Base-by-base conservation (phyloP, 1,140 invertebrate species). In the Physella acuta region DNA sequence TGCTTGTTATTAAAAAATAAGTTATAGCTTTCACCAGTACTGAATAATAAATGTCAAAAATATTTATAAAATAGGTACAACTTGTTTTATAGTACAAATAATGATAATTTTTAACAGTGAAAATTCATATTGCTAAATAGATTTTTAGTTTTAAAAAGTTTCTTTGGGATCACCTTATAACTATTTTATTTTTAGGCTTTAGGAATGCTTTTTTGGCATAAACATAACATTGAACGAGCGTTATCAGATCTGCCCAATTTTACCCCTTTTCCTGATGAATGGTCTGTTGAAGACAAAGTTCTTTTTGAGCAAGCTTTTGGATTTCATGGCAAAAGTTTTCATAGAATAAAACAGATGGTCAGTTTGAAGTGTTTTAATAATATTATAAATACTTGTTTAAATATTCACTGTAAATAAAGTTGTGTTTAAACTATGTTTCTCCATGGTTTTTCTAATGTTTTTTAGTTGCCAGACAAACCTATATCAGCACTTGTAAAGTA, bases 121-220 rank as follows among this genome's bases (percentile, higher is more conserved):
- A 53, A 2, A 0, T n/a, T n/a, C 52, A 20, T 20, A 26, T 53
- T 53, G 24, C 24, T 20, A 5, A 53, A 53, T 53, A 28, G 31
- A 20, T 14, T 49, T n/a, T n/a, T n/a, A n/a, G n/a, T n/a, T n/a
- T n/a, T n/a, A n/a, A n/a, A n/a, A n/a, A n/a, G n/a, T n/a, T n/a
- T n/a, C n/a, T n/a, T n/a, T n/a, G n/a, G n/a, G n/a, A n/a, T n/a
- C n/a, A n/a, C n/a, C n/a, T n/a, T n/a, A n/a, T n/a, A n/a, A n/a
- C n/a, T n/a, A 28, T 14, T n/a, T n/a, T 55, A 24, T 55, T 24
- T 28, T 24, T 55, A 87, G 86, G 95, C 96, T 31, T 86, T 99
- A 36, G 96, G 95, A 17, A 97, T 98, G 94, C 85, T 99, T 17
- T 98, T 96, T 85, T 98, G 95, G 95, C 95, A 98, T 79, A 96